Evolutionary conservation across 2,113 vertebrate species (phyloP).

Genomic region (Speoplatyrhinus poulsoni): DNA sequence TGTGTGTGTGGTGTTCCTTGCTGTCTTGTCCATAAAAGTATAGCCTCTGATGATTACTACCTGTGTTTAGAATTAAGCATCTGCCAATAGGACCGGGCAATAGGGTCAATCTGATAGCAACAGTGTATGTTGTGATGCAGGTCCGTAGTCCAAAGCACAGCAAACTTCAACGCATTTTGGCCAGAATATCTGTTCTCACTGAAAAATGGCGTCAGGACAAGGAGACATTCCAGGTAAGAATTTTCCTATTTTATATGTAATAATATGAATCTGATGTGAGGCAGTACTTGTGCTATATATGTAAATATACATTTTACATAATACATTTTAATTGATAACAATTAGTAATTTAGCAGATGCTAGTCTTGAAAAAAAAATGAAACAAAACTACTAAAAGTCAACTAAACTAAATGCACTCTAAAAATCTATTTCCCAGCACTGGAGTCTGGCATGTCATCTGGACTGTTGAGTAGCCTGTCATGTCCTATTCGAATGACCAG

Average conservation of each 20-base stretch:
- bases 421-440: constrained; percentile 44
- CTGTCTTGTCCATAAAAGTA: neutral
- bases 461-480: constrained; percentile 78
- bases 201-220: constrained; percentile 60
- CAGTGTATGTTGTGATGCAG: constrained; percentile 21
- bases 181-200: constrained; percentile 5
- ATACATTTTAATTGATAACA: neutral
- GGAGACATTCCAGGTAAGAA: constrained; percentile 68
- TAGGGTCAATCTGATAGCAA: neutral
- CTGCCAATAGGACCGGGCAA: neutral
- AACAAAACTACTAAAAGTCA: neutral
- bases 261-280: neutral
- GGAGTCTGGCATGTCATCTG: constrained; percentile 57
- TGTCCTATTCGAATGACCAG: constrained; percentile 81
- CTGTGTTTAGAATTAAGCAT: neutral
- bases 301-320: neutral
- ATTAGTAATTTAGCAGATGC: neutral
- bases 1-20: neutral
- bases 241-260: neutral
- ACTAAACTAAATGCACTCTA: neutral
- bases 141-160: constrained; percentile 13
- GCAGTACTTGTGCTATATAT: neutral
- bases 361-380: neutral
- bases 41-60: neutral
- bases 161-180: neutral